Evolutionary conservation across 2,113 vertebrate genomes (phyloP).

Genomic region (Chascanopsetta lugubris): DNA sequence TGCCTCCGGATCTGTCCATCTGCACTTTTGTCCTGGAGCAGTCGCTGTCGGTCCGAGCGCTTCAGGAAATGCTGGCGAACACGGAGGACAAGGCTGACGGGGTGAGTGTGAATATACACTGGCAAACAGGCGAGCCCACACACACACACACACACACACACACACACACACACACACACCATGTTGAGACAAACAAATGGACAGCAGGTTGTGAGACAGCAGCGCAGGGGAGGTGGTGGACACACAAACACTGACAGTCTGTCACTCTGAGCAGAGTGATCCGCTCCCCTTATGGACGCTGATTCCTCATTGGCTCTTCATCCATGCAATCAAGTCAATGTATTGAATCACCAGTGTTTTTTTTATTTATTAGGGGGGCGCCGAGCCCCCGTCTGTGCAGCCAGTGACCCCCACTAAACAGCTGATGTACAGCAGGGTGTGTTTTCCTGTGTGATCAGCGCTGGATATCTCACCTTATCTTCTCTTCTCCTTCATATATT

Average conservation of each 20-base stretch:
- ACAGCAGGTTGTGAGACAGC: not conserved
- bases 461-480: too few relatives aligned
- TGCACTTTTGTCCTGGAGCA: slow-evolving; percentile 98
- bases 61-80: slow-evolving; percentile 97
- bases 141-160: too few relatives aligned
- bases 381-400: too few relatives aligned
- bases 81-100: slow-evolving; percentile 90
- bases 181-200: not conserved
- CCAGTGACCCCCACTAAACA: too few relatives aligned
- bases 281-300: not conserved
- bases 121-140: not conserved
- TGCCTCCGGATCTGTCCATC: slow-evolving; percentile 97
- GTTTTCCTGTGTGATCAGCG: too few relatives aligned
- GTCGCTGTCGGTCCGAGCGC: slow-evolving; percentile 92
- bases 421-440: too few relatives aligned
- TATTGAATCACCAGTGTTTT: not conserved
- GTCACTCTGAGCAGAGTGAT: not conserved
- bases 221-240: not conserved
- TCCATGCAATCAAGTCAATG: not conserved
- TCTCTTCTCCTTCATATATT: too few relatives aligned
- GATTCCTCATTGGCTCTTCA: not conserved
- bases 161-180: not conserved
- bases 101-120: slow-evolving; percentile 79
- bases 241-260: not conserved
- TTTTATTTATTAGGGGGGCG: too few relatives aligned